phyloP scores from a whole-genome alignment of 2,888 invertebrate genomes.

The Alentia gelatinosa region DNA sequence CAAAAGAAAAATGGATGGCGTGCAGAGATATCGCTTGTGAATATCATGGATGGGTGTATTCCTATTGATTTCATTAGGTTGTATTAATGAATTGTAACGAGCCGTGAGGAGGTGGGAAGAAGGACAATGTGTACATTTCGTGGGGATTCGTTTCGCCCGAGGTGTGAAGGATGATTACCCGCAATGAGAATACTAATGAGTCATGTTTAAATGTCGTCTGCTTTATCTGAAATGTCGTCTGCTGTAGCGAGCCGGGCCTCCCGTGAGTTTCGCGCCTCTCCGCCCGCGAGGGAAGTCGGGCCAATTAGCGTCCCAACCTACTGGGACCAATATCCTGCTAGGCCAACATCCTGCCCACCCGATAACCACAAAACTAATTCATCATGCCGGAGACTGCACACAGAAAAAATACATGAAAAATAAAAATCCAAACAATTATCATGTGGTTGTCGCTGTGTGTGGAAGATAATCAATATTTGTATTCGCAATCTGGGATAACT shows the following conservation, averaged over 20 bases:
- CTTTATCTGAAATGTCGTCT: neutral
- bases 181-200: neutral
- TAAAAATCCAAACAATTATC: neutral
- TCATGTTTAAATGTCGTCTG: neutral
- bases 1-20: too few species aligned
- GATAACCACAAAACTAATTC: neutral
- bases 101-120: too few species aligned
- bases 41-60: too few species aligned
- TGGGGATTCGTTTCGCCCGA: too few species aligned
- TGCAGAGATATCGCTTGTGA: too few species aligned
- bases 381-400: neutral
- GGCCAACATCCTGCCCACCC: neutral
- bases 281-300: neutral
- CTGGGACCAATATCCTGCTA: neutral
- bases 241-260: neutral
- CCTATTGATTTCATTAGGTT: too few species aligned
- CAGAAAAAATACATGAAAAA: neutral
- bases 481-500: neutral
- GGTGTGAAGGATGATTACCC: too few species aligned
- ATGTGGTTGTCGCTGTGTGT: neutral
- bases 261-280: neutral
- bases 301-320: neutral
- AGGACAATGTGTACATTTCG: too few species aligned
- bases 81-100: too few species aligned
- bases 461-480: slow-evolving; percentile 1